A percentile compares a stretch with the other conserved stretches of the same genome.
These are phyloP conservation scores for Progne subis DNA, from an alignment of 2,113 vertebrate species.

Conservation along the genomic window DNA sequence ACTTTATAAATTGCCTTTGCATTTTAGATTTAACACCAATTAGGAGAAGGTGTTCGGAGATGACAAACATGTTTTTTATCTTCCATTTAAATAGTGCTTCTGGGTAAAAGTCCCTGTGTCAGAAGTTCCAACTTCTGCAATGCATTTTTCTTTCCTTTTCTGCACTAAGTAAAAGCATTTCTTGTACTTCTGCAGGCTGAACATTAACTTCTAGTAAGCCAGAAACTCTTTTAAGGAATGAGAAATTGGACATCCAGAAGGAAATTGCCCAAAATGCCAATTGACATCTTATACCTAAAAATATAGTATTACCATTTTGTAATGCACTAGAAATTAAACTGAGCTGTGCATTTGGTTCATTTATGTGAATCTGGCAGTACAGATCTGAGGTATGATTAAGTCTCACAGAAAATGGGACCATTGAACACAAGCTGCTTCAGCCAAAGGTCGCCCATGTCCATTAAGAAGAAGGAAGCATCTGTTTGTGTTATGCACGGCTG, in stretches of 20 bases:
- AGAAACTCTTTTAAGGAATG: constrained; percentile 11
- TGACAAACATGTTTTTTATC: constrained; percentile 25
- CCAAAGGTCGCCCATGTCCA: constrained; percentile 30
- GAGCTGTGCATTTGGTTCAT: constrained; percentile 2
- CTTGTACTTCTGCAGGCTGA: constrained; percentile 8
- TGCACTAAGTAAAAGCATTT: background rate
- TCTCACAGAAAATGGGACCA: constrained; percentile 29
- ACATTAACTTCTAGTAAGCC: constrained; percentile 11
- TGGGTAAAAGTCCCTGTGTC: background rate
- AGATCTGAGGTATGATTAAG: constrained; percentile 40
- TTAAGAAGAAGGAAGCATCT: constrained; percentile 62
- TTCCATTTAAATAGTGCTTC: background rate
- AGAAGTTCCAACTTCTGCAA: background rate
- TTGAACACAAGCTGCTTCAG: constrained; percentile 39
- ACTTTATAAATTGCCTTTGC: constrained; percentile 10
- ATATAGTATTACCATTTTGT: constrained; percentile 31
- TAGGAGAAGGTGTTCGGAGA: constrained; percentile 30
- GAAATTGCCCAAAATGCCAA: constrained; percentile 36
- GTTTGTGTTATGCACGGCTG: constrained; percentile 37
- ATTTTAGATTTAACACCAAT: constrained; percentile 46
- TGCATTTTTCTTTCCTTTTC: background rate
- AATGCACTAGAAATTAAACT: constrained; percentile 28
- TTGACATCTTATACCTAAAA: constrained; percentile 55
- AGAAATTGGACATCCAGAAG: constrained; percentile 22
- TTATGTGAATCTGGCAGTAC: constrained; percentile 22